phyloP scores from a whole-genome alignment of 2,113 vertebrate genomes.

The Echinops telfairi region DNA sequence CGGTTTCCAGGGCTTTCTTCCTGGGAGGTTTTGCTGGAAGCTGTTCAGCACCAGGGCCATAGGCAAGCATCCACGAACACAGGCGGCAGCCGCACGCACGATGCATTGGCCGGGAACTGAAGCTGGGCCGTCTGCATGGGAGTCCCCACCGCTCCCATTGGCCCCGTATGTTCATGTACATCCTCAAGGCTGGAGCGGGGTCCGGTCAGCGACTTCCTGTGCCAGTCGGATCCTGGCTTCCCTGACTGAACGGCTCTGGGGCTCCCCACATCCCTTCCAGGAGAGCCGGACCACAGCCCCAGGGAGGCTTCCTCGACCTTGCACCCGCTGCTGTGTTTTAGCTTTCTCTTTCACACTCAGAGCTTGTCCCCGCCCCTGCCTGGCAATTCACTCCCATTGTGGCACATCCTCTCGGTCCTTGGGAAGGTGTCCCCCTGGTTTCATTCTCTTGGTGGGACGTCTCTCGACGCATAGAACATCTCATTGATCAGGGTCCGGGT shows the following conservation, averaged over 20 bases:
- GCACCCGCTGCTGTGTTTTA: background rate
- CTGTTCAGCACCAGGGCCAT: background rate
- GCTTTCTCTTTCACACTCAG: background rate
- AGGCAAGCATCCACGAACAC: background rate
- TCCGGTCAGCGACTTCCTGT: background rate
- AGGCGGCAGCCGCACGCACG: background rate
- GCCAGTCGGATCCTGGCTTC: background rate
- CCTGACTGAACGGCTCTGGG: background rate
- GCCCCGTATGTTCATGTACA: accelerated
- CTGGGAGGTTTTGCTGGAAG: background rate
- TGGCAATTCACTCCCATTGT: background rate
- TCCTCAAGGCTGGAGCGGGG: background rate
- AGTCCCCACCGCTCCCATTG: background rate
- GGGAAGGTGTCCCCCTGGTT: background rate
- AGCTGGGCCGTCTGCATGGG: background rate
- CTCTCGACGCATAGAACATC: accelerated
- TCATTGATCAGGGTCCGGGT: background rate
- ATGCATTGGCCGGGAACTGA: background rate
- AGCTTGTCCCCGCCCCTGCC: background rate
- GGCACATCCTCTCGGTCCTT: accelerated
- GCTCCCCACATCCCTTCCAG: background rate
- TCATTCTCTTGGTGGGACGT: background rate
- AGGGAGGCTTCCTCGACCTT: background rate
- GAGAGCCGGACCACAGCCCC: background rate
- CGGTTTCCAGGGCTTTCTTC: background rate